Conservation (phyloP, 1,140 invertebrate species). For the Magallana angulata region DNA sequence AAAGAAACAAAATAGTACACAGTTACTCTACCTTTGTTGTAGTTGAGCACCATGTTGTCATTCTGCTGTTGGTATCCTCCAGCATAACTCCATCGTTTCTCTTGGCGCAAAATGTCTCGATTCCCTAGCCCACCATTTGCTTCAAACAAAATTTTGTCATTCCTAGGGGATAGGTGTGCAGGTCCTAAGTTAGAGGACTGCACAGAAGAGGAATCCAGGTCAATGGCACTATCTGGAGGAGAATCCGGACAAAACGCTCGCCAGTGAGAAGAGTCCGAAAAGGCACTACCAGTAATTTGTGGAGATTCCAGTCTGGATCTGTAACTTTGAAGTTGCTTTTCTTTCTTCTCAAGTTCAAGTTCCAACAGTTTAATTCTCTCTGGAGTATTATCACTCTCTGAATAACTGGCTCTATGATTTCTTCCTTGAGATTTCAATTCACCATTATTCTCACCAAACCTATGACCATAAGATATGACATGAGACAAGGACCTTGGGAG, state of each 20-base stretch:
- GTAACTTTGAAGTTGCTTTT: conserved; percentile 43
- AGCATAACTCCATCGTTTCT: too few species aligned
- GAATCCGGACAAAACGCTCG: conserved; percentile 49
- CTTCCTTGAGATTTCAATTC: neutral
- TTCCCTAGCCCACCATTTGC: too few species aligned
- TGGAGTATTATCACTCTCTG: neutral
- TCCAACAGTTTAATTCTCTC: conserved; percentile 41
- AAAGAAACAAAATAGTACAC: neutral
- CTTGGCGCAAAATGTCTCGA: too few species aligned
- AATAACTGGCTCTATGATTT: neutral
- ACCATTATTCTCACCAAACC: conserved; percentile 16
- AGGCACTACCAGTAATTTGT: neutral
- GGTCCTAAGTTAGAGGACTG: conserved; percentile 49
- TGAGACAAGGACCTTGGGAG: neutral
- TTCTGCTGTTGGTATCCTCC: conserved; percentile 1
- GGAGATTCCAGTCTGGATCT: conserved; percentile 29
- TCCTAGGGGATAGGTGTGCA: neutral
- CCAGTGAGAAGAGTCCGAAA: conserved; percentile 29
- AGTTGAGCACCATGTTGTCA: neutral
- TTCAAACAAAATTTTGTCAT: neutral
- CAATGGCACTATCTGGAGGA: conserved; percentile 57
- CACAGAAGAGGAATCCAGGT: conserved; percentile 52
- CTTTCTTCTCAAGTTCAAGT: conserved; percentile 32
- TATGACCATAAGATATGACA: neutral
- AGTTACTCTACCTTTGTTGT: conserved; percentile 5